Evolutionary conservation across 2,113 vertebrate species (phyloP).

Genomic region (Bostrychus sinensis): DNA sequence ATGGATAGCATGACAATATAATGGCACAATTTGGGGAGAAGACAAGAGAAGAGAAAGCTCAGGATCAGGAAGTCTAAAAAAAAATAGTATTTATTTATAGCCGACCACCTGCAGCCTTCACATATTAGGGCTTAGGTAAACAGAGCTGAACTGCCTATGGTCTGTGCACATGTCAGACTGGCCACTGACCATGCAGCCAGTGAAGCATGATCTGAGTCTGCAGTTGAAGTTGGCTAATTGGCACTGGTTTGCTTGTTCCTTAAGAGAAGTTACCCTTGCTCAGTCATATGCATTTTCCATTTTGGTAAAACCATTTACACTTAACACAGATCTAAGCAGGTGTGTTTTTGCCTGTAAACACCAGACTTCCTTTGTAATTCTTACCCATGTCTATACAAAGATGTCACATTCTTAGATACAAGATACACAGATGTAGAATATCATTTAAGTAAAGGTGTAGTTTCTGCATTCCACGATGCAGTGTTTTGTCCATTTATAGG

Average conservation of each 20-base stretch:
- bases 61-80: conserved; percentile 29
- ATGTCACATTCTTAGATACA: neutral
- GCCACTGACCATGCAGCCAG: conserved; percentile 15
- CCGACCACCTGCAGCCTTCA: conserved; percentile 61
- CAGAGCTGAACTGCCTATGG: conserved; percentile 27
- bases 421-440: neutral
- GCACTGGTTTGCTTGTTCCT: conserved; percentile 15
- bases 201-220: conserved; percentile 37
- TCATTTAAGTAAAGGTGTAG: neutral
- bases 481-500: neutral
- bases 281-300: conserved; percentile 6
- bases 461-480: neutral
- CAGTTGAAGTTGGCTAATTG: conserved; percentile 23
- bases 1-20: neutral
- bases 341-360: conserved; percentile 7
- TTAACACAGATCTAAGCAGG: neutral
- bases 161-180: conserved; percentile 11
- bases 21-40: too few species aligned
- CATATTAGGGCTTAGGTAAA: conserved; percentile 62
- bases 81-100: conserved; percentile 61
- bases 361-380: neutral
- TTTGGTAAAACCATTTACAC: conserved; percentile 5
- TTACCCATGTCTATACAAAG: neutral
- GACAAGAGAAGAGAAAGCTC: neutral
- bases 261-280: conserved; percentile 14